Conservation (phyloP, 92 coral and sea anemone species). For the Virgularia gustaviana region DNA sequence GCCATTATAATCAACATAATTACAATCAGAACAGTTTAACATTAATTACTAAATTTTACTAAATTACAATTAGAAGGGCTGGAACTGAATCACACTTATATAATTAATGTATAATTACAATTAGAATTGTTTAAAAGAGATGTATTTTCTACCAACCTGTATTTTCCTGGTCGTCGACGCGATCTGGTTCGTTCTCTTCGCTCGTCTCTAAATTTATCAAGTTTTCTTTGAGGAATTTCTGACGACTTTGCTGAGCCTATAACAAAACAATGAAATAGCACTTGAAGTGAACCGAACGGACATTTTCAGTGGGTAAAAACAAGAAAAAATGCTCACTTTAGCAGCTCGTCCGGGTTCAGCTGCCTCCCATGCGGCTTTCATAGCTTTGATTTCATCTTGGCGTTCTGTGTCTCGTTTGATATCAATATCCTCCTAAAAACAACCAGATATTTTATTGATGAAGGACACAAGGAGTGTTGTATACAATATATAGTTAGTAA, state of each 20-base stretch:
- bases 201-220: conserved; percentile 69
- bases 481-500: background rate
- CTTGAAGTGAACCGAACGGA: no score
- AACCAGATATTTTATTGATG: background rate
- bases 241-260: conserved; percentile 96
- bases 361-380: conserved; percentile 98
- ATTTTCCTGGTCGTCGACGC: conserved; percentile 63
- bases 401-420: conserved; percentile 92
- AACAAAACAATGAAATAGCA: background rate
- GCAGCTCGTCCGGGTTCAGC: conserved; percentile 99
- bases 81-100: no score
- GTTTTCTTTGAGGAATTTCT: conserved; percentile 84
- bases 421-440: conserved; percentile 79
- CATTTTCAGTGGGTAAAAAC: background rate
- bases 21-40: no score
- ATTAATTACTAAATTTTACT: no score
- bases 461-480: background rate
- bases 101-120: background rate
- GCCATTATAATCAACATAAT: background rate
- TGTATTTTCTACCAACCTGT: conserved; percentile 14
- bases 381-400: conserved; percentile 94
- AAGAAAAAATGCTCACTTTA: conserved; percentile 53
- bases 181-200: conserved; percentile 67
- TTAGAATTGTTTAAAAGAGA: background rate
- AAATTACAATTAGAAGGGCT: no score